Base-by-base conservation (phyloP, 2,888 invertebrate species). In the Melanostoma scalare region DNA sequence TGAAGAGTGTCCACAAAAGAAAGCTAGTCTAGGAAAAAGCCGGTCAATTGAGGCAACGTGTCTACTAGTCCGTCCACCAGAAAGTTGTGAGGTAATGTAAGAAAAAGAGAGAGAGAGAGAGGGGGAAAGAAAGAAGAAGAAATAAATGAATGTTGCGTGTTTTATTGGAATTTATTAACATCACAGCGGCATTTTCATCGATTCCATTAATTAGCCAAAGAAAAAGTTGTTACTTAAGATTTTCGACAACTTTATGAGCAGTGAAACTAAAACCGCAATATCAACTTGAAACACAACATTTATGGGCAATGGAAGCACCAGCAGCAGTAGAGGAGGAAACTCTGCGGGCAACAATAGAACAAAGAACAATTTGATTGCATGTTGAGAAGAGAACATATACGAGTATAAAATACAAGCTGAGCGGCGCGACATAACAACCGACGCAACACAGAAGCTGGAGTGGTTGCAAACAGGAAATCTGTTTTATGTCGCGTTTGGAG, bases 401-500 rank as follows among this genome's bases (percentile, higher is more conserved):
- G 50, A 30, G 38, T 65, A 65, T 56, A 65, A 61, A 81, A 67
- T 36, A 67, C 68, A 76, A 50, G 76, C 60, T 71, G 76, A 67
- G 68, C 81, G 61, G 76, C 63, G 76, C 76, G 44, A 73, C 9
- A 42, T 38, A 67, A 72, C 71, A 61, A 60, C 38, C 56, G 36
- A 33, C 69, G 3, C 40, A 58, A 48, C 71, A 60, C 65, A 76
- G 52, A 63, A 55, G 67, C 74, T 10, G 52, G 3, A 42, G 40
- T 20, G 6, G 42, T 38, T 10, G 56, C 38, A 65, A 84, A 74
- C 82, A 84, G 84, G 84, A 84, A 84, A 84, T 71, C 61, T 67
- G 60, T 67, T 75, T 69, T 71, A 50, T 52, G 61, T 56, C 52
- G 61, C 44, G 60, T n/a, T 55, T 36, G 50, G 31, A 46, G 52